A percentile compares a stretch with the other conserved stretches of the same genome.
Conservation (phyloP, 1,140 invertebrate genomes). For the Lepeophtheirus salmonis region DNA sequence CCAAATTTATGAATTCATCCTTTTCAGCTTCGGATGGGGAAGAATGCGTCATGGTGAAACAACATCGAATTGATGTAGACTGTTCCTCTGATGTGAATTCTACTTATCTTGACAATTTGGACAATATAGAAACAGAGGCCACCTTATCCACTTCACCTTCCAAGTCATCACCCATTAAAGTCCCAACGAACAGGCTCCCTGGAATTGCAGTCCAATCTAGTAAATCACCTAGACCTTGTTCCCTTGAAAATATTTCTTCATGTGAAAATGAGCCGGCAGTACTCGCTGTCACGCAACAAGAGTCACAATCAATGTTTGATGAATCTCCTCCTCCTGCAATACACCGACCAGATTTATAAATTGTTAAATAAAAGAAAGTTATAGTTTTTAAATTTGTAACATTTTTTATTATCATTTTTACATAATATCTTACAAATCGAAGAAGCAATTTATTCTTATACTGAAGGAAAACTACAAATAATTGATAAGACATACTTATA, state of each 20-base stretch:
- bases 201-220: background rate
- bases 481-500: too few species aligned
- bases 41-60: conserved; percentile 59
- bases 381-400: too few species aligned
- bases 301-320: background rate
- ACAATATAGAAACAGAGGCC: too few species aligned
- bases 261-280: background rate
- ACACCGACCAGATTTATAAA: conserved; percentile 10
- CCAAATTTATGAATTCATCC: background rate
- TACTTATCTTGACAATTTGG: background rate
- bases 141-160: background rate
- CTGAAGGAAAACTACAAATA: too few species aligned
- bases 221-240: background rate
- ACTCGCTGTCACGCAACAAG: background rate
- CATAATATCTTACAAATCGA: too few species aligned
- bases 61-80: conserved; percentile 30
- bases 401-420: too few species aligned
- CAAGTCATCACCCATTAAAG: background rate
- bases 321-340: conserved; percentile 7
- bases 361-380: too few species aligned
- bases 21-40: conserved; percentile 59
- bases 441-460: too few species aligned
- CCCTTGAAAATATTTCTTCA: background rate
- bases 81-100: background rate
- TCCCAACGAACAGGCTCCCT: background rate